These are phyloP conservation scores for Ianthella basta DNA, from an alignment of 37 sponge, comb jelly and placozoan species.

Conservation along the genomic window DNA sequence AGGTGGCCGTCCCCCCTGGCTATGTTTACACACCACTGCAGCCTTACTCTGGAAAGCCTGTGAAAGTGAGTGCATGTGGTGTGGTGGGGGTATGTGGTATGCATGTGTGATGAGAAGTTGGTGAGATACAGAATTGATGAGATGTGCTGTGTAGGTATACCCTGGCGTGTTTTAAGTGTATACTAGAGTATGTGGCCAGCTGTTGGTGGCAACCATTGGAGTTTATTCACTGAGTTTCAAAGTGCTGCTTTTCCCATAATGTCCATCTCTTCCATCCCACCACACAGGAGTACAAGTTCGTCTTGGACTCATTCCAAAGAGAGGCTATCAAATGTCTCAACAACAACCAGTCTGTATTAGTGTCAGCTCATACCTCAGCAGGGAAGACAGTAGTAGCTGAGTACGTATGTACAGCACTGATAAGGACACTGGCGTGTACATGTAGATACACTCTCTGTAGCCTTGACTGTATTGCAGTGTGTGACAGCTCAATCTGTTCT, in stretches of 20 bases:
- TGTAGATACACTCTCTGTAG: neutral
- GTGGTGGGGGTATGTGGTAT: neutral
- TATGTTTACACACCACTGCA: slow-evolving; percentile 49
- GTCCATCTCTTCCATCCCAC: too few relatives aligned
- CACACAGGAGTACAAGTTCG: slow-evolving; percentile 81
- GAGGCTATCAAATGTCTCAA: slow-evolving; percentile 93
- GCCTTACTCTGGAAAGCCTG: slow-evolving; percentile 37
- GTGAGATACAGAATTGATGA: too few relatives aligned
- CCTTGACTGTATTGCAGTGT: neutral
- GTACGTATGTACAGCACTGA: neutral
- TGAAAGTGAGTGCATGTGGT: slow-evolving; percentile 30
- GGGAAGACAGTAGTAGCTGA: slow-evolving; percentile 99
- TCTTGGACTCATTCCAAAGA: slow-evolving; percentile 93
- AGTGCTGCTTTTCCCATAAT: too few relatives aligned
- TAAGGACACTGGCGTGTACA: too few relatives aligned
- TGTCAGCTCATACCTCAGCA: slow-evolving; percentile 97
- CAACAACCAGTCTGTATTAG: slow-evolving; percentile 92
- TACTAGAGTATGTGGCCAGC: too few relatives aligned
- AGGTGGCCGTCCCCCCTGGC: slow-evolving; percentile 75
- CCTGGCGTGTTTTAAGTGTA: too few relatives aligned
- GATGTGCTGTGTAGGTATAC: too few relatives aligned
- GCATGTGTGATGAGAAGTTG: too few relatives aligned
- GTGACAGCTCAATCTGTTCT: neutral
- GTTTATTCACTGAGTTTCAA: too few relatives aligned
- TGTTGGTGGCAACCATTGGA: too few relatives aligned